These are phyloP conservation scores for Phrynocephalus forsythii DNA, from an alignment of 2,797 vertebrate species.

Conservation along the genomic window DNA sequence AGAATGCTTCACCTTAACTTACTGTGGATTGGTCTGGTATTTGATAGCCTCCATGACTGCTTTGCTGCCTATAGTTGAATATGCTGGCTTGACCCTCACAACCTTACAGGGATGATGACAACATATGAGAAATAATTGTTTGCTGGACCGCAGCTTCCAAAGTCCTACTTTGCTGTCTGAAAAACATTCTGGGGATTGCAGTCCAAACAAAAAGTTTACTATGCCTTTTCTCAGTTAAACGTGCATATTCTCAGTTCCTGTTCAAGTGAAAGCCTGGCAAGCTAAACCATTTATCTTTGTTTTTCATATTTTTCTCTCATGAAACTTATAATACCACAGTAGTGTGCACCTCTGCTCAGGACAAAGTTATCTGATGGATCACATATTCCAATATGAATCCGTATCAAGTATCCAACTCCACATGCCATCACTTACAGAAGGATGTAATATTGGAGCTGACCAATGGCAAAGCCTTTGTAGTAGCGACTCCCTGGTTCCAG, in stretches of 20 bases:
- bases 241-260: slow-evolving; percentile 68
- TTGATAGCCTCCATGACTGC: not conserved
- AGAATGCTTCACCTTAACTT: not conserved
- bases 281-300: slow-evolving; percentile 76
- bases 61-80: not conserved
- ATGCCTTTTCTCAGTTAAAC: slow-evolving; percentile 48
- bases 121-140: too few relatives aligned
- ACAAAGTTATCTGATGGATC: too few relatives aligned
- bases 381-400: too few relatives aligned
- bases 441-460: too few relatives aligned
- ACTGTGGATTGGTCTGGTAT: not conserved
- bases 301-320: slow-evolving; percentile 77
- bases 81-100: not conserved
- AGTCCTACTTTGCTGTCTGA: too few relatives aligned
- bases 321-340: slow-evolving; percentile 69
- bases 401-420: too few relatives aligned
- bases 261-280: slow-evolving; percentile 73
- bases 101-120: not conserved
- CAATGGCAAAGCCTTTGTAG: too few relatives aligned
- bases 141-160: too few relatives aligned
- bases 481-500: not conserved
- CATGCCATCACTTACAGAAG: too few relatives aligned
- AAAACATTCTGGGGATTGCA: too few relatives aligned
- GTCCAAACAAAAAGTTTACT: not conserved
- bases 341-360: not conserved